Percentiles rank a stretch among this genome's conserved stretches.
These are phyloP conservation scores for Timema cristinae DNA, from an alignment of 2,888 invertebrate species.

Conservation along the genomic window DNA sequence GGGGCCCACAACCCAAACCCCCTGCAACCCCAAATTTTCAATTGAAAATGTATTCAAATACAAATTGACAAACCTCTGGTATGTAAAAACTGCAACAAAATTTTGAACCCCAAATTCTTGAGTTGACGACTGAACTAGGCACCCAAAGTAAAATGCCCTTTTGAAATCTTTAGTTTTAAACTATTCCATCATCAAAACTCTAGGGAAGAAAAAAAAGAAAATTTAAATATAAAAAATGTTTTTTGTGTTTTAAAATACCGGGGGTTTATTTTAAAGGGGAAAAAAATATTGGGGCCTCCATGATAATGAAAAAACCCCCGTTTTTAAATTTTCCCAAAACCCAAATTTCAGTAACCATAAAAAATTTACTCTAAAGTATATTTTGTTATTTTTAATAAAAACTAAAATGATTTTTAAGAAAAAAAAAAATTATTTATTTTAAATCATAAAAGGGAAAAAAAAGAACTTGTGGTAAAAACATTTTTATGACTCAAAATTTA, in stretches of 20 bases:
- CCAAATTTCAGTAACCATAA: no score
- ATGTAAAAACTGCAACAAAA: conserved; percentile 99
- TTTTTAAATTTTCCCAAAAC: not conserved
- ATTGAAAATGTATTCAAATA: no score
- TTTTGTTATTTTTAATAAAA: no score
- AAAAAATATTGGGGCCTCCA: not conserved
- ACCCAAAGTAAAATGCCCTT: conserved; percentile 98
- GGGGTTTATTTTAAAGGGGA: not conserved
- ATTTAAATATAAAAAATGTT: not conserved
- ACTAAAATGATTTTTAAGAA: no score
- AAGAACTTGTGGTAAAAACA: no score
- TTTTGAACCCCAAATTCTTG: conserved; percentile 98
- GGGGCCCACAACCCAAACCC: no score
- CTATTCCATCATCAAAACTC: conserved; percentile 88
- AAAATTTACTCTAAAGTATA: no score
- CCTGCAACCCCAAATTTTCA: no score
- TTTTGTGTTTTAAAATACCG: no score
- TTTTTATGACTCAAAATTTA: no score
- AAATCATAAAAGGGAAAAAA: no score
- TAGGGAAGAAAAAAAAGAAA: conserved; percentile 37
- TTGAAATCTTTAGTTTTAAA: conserved; percentile 92
- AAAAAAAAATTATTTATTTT: no score
- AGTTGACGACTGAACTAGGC: conserved; percentile 97
- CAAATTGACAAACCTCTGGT: conserved; percentile 67
- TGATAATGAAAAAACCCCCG: not conserved